Evolutionary conservation across 2,113 vertebrate species (phyloP).

Genomic region (Hipposideros armiger): DNA sequence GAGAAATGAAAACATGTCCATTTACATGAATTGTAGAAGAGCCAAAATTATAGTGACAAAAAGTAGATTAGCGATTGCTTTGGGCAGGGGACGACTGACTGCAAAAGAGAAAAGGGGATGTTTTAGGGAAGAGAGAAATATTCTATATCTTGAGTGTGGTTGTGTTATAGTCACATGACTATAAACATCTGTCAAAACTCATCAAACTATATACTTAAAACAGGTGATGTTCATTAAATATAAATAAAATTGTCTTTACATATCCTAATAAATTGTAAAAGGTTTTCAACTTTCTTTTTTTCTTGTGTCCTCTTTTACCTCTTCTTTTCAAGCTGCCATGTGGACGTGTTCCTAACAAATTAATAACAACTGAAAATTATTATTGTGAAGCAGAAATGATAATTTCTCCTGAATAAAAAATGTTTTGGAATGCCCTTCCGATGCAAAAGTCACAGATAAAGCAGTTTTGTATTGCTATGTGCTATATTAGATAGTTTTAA

Average conservation of each 20-base stretch:
- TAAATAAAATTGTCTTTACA: neutral
- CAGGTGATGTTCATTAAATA: neutral
- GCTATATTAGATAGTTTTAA: neutral
- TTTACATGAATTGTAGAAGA: neutral
- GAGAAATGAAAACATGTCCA: slow-evolving; percentile 44
- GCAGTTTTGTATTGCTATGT: slow-evolving; percentile 4
- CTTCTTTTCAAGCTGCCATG: slow-evolving; percentile 17
- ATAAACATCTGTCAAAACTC: slow-evolving; percentile 45
- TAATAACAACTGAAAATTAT: neutral
- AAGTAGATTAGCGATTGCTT: neutral
- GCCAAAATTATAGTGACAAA: slow-evolving; percentile 21
- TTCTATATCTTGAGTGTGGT: neutral
- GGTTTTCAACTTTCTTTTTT: neutral
- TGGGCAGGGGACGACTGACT: neutral
- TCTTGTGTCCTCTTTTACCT: neutral
- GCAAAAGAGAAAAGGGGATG: neutral
- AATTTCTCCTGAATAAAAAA: neutral
- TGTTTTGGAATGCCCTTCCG: neutral
- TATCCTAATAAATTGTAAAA: neutral
- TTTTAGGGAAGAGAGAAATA: slow-evolving; percentile 20
- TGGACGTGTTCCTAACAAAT: slow-evolving; percentile 3
- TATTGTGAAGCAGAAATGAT: neutral
- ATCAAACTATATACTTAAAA: slow-evolving; percentile 29
- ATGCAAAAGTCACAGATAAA: neutral
- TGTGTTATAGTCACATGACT: neutral